Conservation (phyloP, 2,113 vertebrate species). For the Urocynchramus pylzowi region DNA sequence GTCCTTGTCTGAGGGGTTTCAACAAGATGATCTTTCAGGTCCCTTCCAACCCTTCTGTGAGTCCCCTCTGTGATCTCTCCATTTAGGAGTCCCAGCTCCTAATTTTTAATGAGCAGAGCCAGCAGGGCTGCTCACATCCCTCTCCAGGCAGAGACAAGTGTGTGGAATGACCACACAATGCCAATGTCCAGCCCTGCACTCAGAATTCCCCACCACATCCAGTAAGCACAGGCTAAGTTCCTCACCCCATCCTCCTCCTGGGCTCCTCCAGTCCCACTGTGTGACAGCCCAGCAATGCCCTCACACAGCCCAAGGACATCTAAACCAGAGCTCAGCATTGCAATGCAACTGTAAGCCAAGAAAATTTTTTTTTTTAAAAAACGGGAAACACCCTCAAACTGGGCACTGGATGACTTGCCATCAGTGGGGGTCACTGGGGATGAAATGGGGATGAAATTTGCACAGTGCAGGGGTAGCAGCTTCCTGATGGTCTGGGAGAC, state of each 20-base stretch:
- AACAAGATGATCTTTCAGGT: not conserved
- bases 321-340: not conserved
- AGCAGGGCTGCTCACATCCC: not conserved
- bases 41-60: not conserved
- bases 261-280: not conserved
- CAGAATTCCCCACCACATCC: not conserved
- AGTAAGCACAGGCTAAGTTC: not conserved
- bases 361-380: not conserved
- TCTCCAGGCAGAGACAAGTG: not conserved
- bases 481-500: not conserved
- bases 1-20: not conserved
- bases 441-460: not conserved
- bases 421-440: not conserved
- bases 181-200: fast-evolving
- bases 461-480: not conserved
- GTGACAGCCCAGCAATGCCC: not conserved
- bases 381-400: not conserved
- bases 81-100: not conserved
- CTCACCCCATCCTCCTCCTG: not conserved
- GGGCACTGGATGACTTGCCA: not conserved
- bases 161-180: not conserved
- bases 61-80: not conserved
- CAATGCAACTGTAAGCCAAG: not conserved
- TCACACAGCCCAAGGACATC: not conserved
- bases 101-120: not conserved